A percentile compares a stretch with the other conserved stretches of the same genome.
Evolutionary conservation across 2,113 vertebrate species (phyloP).

Genomic region (Pterocles gutturalis): DNA sequence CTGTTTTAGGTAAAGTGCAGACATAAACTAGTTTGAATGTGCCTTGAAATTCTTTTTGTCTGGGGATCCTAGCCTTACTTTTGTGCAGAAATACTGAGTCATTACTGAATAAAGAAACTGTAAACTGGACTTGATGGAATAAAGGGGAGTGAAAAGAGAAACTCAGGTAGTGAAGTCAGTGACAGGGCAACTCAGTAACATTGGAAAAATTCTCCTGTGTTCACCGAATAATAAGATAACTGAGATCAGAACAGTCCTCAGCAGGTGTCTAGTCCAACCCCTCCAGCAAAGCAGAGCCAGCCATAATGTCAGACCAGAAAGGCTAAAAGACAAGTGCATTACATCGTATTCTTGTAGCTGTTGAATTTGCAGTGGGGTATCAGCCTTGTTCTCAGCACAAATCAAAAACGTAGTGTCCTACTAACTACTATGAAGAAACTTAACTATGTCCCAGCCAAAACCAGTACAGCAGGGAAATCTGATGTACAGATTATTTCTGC

Average conservation of each 20-base stretch:
- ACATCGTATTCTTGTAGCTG: neutral
- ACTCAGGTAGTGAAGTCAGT: neutral
- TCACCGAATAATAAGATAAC: neutral
- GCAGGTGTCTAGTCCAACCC: neutral
- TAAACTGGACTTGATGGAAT: neutral
- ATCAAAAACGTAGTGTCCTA: no score
- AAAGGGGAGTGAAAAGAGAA: neutral
- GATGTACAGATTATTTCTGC: neutral
- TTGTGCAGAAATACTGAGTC: neutral
- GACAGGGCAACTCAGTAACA: neutral
- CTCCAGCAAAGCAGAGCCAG: fast-evolving
- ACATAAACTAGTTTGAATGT: neutral
- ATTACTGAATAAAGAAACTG: neutral
- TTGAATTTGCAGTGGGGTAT: neutral
- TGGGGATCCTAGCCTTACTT: neutral
- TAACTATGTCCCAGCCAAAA: no score
- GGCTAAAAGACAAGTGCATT: neutral
- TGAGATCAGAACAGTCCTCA: neutral
- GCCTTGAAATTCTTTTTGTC: neutral
- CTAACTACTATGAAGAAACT: no score
- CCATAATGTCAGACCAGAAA: neutral
- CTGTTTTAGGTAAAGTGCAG: neutral
- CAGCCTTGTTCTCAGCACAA: no score
- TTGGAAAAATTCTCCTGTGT: neutral
- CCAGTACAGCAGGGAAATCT: neutral